A percentile compares a stretch with the other conserved stretches of the same genome.
These are phyloP conservation scores for Deroplatys truncata DNA, from an alignment of 2,888 invertebrate species.

Conservation along the genomic window DNA sequence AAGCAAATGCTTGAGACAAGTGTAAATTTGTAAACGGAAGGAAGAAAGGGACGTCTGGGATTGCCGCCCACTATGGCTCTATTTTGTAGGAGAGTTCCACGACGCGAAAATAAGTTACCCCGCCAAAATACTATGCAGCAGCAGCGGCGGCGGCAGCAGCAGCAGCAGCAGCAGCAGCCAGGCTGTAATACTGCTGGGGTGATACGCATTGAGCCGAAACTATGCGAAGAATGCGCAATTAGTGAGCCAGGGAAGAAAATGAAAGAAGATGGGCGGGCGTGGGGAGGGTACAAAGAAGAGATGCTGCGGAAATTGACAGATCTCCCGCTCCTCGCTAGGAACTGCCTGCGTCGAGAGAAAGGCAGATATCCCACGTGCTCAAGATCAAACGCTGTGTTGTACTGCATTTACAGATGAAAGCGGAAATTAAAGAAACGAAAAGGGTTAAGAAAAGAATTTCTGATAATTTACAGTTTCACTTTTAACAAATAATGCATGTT, in stretches of 20 bases:
- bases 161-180: not conserved
- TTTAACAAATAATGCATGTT: too few species aligned
- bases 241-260: slow-evolving; percentile 75
- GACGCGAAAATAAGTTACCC: slow-evolving; percentile 20
- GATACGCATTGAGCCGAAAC: slow-evolving; percentile 58
- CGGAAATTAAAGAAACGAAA: slow-evolving; percentile 17
- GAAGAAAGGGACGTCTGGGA: not conserved
- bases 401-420: slow-evolving; percentile 20
- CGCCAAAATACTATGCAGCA: slow-evolving; percentile 16
- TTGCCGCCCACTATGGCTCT: not conserved
- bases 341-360: not conserved
- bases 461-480: too few species aligned
- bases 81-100: not conserved
- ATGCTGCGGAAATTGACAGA: slow-evolving; percentile 30
- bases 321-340: slow-evolving; percentile 14
- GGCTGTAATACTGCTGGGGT: slow-evolving; percentile 26
- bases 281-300: slow-evolving; percentile 28
- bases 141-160: not conserved
- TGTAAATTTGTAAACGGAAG: too few species aligned
- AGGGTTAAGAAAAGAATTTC: not conserved
- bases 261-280: slow-evolving; percentile 46
- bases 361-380: slow-evolving; percentile 6
- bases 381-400: not conserved
- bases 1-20: too few species aligned
- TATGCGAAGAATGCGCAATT: slow-evolving; percentile 97